Percentiles rank a stretch among this genome's conserved stretches.
These are phyloP conservation scores for Scartelaos histophorus DNA, from an alignment of 2,113 vertebrate genomes.

Conservation along the genomic window DNA sequence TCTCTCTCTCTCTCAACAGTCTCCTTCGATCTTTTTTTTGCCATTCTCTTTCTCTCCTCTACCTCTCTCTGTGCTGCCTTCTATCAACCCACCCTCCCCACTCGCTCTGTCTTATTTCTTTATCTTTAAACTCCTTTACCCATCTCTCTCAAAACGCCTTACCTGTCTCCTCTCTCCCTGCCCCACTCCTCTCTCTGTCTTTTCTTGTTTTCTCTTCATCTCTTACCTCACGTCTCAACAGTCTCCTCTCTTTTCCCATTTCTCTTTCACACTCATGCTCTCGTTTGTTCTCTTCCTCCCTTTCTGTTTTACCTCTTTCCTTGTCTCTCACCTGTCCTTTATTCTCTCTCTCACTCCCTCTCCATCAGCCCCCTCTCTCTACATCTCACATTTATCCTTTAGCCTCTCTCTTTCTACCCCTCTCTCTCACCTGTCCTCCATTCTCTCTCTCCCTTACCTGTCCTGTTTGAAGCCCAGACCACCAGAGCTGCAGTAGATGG, in stretches of 20 bases:
- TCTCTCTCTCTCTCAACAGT: neutral
- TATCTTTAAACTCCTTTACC: too few relatives aligned
- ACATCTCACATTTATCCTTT: too few relatives aligned
- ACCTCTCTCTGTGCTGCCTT: too few relatives aligned
- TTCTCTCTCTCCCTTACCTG: conserved; percentile 1
- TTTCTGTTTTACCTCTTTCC: neutral
- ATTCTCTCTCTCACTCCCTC: neutral
- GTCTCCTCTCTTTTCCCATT: neutral
- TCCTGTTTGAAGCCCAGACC: conserved; percentile 2
- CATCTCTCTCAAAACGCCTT: too few relatives aligned
- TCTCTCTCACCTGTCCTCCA: neutral
- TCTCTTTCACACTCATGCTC: neutral
- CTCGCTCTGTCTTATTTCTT: too few relatives aligned
- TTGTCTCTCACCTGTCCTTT: neutral
- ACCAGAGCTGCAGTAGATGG: conserved; percentile 20
- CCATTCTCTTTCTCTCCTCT: neutral
- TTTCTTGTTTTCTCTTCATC: neutral
- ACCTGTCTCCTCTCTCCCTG: neutral
- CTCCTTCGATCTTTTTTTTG: too few relatives aligned
- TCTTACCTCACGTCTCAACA: neutral
- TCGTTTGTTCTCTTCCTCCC: neutral
- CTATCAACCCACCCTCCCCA: too few relatives aligned
- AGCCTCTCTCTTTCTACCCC: neutral
- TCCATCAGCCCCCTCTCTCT: neutral
- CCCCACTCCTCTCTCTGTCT: too few relatives aligned